Percentiles rank a stretch among this genome's conserved stretches.
phyloP scores from a whole-genome alignment of 1,140 invertebrate species.

The Cydia strobilella region DNA sequence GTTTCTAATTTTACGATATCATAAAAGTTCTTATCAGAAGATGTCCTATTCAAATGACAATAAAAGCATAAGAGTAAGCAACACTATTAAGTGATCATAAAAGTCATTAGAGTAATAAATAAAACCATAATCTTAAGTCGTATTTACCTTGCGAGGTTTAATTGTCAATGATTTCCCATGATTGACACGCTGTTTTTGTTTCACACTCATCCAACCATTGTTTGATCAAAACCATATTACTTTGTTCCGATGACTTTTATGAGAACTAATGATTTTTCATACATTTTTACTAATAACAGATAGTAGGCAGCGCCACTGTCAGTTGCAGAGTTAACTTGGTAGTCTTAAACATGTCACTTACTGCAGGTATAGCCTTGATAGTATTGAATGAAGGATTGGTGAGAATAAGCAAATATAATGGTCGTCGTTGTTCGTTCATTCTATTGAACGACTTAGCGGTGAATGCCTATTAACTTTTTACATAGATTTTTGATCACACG shows the following conservation, averaged over 20 bases:
- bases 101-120: neutral
- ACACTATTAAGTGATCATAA: neutral
- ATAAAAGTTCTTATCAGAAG: slow-evolving; percentile 3
- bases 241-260: slow-evolving; percentile 1
- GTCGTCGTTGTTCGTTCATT: neutral
- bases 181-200: slow-evolving; percentile 22
- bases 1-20: neutral
- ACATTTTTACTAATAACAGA: neutral
- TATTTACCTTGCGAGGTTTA: neutral
- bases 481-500: slow-evolving; percentile 3
- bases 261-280: slow-evolving; percentile 14
- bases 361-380: slow-evolving; percentile 12
- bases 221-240: neutral
- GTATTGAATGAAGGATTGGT: slow-evolving; percentile 31
- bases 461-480: slow-evolving; percentile 12
- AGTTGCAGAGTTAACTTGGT: neutral
- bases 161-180: slow-evolving; percentile 19
- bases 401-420: slow-evolving; percentile 21
- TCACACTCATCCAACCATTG: slow-evolving; percentile 4
- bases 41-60: neutral
- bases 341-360: neutral
- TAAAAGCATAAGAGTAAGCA: neutral
- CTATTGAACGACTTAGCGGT: slow-evolving; percentile 13
- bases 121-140: neutral
- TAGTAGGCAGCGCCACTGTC: slow-evolving; percentile 3